Evolutionary conservation across 2,797 vertebrate species (phyloP).

Genomic region (Antrozous pallidus): DNA sequence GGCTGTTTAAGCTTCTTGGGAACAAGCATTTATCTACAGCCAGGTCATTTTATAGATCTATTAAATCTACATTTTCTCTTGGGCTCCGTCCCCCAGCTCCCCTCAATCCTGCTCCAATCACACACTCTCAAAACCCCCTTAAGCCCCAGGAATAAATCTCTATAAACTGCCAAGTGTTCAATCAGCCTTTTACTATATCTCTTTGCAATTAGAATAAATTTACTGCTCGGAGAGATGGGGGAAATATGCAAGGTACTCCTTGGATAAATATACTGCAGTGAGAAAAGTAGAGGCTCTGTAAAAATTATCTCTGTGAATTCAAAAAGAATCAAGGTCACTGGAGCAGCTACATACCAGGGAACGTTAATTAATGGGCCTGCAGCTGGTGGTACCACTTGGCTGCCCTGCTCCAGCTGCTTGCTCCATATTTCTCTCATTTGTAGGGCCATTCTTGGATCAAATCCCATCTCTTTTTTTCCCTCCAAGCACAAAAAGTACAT

Average conservation of each 20-base stretch:
- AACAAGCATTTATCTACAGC: constrained; percentile 72
- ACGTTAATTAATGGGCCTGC: constrained; percentile 87
- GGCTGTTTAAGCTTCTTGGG: constrained; percentile 66
- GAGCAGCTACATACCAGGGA: constrained; percentile 82
- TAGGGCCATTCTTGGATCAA: constrained; percentile 85
- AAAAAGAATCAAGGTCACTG: constrained; percentile 86
- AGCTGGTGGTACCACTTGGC: constrained; percentile 92
- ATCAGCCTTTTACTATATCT: constrained; percentile 81
- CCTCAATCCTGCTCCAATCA: constrained; percentile 62
- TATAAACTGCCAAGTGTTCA: constrained; percentile 77
- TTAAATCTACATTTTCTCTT: constrained; percentile 81
- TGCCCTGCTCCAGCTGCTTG: constrained; percentile 81
- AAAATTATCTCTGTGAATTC: constrained; percentile 85
- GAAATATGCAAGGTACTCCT: constrained; percentile 82
- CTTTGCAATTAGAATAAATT: constrained; percentile 86
- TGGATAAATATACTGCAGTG: constrained; percentile 80
- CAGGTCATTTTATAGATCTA: constrained; percentile 78
- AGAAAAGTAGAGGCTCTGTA: constrained; percentile 79
- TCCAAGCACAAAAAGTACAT: constrained; percentile 85
- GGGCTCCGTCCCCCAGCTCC: constrained; percentile 57
- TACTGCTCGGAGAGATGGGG: constrained; percentile 80
- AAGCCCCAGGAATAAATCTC: constrained; percentile 83
- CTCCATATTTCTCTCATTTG: constrained; percentile 85
- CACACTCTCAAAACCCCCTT: constrained; percentile 73
- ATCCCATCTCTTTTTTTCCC: constrained; percentile 82